These are phyloP conservation scores for Syrmaticus mikado DNA, from an alignment of 2,113 vertebrate species.

Conservation along the genomic window DNA sequence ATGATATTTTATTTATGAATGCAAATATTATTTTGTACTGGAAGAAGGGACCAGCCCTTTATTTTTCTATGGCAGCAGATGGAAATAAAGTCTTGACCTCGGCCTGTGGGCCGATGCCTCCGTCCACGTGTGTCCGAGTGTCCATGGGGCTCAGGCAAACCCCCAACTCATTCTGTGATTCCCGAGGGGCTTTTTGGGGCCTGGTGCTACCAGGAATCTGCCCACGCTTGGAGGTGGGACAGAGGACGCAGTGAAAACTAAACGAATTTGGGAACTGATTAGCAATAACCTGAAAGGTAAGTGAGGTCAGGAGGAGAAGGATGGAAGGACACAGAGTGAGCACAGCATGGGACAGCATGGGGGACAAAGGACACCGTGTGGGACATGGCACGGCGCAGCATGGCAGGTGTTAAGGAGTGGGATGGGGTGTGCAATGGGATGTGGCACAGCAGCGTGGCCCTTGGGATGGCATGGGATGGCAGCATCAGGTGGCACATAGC, in stretches of 20 bases:
- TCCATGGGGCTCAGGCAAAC: background rate
- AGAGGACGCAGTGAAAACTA: background rate
- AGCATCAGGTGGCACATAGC: background rate
- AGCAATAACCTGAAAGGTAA: background rate
- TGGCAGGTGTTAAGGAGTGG: too few species aligned
- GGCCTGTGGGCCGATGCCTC: background rate
- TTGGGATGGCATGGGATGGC: background rate
- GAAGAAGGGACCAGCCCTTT: background rate
- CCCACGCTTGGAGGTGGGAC: too few species aligned
- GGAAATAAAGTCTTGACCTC: conserved; percentile 23
- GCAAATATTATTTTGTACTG: background rate
- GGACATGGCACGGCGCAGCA: fast-evolving
- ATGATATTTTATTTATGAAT: conserved; percentile 45
- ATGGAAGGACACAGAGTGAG: background rate
- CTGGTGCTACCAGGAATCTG: background rate
- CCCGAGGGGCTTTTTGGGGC: background rate
- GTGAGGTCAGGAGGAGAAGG: background rate
- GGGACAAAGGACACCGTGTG: fast-evolving
- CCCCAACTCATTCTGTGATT: background rate
- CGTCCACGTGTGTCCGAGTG: fast-evolving
- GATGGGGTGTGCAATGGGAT: too few species aligned
- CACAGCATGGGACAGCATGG: background rate
- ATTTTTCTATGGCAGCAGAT: conserved; percentile 29
- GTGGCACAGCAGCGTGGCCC: background rate
- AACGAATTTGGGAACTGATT: background rate